A percentile compares a stretch with the other conserved stretches of the same genome.
phyloP scores from a whole-genome alignment of 2,113 vertebrate genomes.

The Sapajus apella region DNA sequence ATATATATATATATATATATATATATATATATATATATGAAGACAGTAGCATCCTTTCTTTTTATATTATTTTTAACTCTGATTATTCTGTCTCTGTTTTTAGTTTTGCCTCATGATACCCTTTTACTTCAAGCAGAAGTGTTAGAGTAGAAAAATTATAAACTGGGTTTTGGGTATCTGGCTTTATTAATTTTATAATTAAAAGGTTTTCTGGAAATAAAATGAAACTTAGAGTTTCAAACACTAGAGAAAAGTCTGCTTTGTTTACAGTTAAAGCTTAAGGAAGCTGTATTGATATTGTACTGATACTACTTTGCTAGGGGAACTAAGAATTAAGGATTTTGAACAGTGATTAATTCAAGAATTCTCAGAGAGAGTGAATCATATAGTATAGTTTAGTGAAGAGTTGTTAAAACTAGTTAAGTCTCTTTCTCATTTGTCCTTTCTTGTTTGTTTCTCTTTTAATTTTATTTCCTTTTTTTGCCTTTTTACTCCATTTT shows the following conservation, averaged over 20 bases:
- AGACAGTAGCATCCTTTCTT: background rate
- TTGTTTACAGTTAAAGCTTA: slow-evolving; percentile 22
- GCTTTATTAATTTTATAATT: background rate
- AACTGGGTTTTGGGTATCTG: background rate
- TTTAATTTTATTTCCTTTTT: background rate
- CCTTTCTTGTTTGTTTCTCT: background rate
- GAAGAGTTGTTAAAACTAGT: background rate
- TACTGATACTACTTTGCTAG: background rate
- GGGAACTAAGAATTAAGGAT: background rate
- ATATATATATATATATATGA: background rate
- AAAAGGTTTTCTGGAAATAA: background rate
- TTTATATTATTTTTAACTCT: background rate
- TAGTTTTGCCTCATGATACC: slow-evolving; percentile 16
- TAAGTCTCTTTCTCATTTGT: background rate
- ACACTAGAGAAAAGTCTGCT: background rate
- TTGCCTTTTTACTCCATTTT: background rate
- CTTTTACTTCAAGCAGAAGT: slow-evolving; percentile 7
- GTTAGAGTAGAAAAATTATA: background rate
- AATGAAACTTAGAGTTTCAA: background rate
- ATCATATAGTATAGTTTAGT: background rate
- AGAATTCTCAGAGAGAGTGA: background rate
- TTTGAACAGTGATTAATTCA: background rate
- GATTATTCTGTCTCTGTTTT: background rate
- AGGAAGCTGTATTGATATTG: background rate
- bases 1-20: background rate